These are phyloP conservation scores for Anseranas semipalmata DNA, from an alignment of 2,113 vertebrate species.

Conservation along the genomic window DNA sequence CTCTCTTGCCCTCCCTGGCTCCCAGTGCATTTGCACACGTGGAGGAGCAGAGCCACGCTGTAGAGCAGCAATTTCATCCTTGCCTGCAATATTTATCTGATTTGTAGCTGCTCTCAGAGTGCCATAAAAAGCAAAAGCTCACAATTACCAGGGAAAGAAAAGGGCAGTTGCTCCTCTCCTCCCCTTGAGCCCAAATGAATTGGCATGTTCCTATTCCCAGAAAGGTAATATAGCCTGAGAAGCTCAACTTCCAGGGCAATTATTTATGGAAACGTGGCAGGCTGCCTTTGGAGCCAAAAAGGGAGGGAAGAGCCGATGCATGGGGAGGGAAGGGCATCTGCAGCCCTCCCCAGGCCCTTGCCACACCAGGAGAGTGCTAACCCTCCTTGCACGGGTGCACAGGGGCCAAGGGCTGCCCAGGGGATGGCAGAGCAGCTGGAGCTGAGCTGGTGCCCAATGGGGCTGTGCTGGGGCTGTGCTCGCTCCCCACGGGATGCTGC, in stretches of 20 bases:
- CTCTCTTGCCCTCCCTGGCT: neutral
- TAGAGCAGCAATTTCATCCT: neutral
- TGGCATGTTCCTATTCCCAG: constrained; percentile 34
- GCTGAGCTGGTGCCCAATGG: neutral
- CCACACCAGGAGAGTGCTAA: neutral
- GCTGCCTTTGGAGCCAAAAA: neutral
- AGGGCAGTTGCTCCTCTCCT: constrained; percentile 58
- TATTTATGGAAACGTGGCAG: constrained; percentile 21
- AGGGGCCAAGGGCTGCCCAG: accelerated
- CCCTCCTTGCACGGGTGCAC: neutral
- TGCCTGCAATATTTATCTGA: constrained; percentile 4
- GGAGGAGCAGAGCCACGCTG: neutral
- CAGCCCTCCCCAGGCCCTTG: neutral
- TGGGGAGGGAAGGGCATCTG: neutral
- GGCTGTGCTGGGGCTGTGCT: neutral
- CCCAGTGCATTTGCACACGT: neutral
- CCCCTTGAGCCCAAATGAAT: constrained; percentile 17
- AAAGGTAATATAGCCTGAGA: constrained; percentile 13
- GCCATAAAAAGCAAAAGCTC: constrained; percentile 42
- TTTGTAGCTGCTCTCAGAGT: constrained; percentile 38
- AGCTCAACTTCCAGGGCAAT: constrained; percentile 43
- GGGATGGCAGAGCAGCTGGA: accelerated
- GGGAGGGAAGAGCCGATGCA: neutral
- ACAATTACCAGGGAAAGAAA: constrained; percentile 42
- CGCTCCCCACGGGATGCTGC: neutral